Evolutionary conservation across 2,888 invertebrate genomes (phyloP).

Genomic region (Dicyrtoma fusca): DNA sequence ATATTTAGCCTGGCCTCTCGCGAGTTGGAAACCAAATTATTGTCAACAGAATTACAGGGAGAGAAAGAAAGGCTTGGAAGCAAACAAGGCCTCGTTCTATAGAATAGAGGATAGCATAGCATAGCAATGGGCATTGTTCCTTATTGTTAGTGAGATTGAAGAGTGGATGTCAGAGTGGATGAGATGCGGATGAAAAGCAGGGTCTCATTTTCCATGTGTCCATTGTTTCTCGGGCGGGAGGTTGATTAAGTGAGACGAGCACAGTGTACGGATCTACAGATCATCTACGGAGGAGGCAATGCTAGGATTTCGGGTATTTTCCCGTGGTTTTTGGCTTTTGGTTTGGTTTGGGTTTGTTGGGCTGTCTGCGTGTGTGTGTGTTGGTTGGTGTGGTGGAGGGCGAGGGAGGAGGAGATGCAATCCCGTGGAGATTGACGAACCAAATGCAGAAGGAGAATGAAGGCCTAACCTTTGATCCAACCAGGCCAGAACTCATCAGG

Average conservation of each 20-base stretch:
- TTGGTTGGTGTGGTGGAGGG: neutral
- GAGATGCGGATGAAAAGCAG: conserved; percentile 18
- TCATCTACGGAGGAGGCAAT: conserved; percentile 2
- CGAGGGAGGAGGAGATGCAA: conserved; percentile 13
- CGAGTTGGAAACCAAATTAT: neutral
- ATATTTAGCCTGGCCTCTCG: neutral
- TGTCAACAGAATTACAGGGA: conserved; percentile 15
- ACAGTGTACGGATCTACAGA: neutral
- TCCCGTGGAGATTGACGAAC: conserved; percentile 16
- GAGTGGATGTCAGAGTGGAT: neutral
- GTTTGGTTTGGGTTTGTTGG: neutral
- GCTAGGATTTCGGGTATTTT: too few relatives aligned
- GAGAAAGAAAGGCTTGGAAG: conserved; percentile 4
- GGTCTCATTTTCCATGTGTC: conserved; percentile 35
- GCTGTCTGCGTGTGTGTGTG: too few relatives aligned
- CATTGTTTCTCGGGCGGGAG: conserved; percentile 36
- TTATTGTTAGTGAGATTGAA: too few relatives aligned
- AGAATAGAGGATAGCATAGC: too few relatives aligned
- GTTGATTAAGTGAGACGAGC: conserved; percentile 31
- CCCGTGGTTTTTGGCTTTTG: too few relatives aligned
- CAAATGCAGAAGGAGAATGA: conserved; percentile 15
- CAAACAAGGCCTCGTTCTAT: neutral
- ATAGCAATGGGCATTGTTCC: too few relatives aligned
- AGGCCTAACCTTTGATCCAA: conserved; percentile 39
- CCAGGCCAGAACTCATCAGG: conserved; percentile 31